These are phyloP conservation scores for Myrmecophaga tridactyla DNA, from an alignment of 2,113 vertebrate genomes.

Conservation along the genomic window DNA sequence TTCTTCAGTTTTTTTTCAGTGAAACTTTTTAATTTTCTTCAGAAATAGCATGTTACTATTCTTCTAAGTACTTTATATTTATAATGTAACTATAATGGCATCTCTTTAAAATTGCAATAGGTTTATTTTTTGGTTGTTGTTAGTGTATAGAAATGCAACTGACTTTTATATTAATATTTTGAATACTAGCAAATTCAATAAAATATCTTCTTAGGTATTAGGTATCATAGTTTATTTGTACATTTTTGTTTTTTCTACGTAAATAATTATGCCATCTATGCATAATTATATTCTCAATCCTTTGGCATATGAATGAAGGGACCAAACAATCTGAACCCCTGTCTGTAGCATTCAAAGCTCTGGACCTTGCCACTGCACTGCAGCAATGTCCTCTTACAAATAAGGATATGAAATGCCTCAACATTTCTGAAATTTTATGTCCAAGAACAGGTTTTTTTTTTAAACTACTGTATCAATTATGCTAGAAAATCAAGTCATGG, in stretches of 20 bases:
- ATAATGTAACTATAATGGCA: neutral
- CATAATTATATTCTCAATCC: neutral
- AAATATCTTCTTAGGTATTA: neutral
- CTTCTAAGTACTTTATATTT: neutral
- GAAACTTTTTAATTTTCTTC: neutral
- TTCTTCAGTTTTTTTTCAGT: neutral
- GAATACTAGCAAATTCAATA: neutral
- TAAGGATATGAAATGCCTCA: neutral
- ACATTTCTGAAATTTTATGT: neutral
- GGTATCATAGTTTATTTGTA: conserved; percentile 18
- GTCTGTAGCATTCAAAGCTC: neutral
- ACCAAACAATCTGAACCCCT: neutral
- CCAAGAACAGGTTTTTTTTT: neutral
- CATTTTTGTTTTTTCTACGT: neutral
- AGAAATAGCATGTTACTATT: neutral
- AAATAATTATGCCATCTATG: neutral
- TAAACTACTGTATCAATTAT: neutral
- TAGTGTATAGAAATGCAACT: neutral
- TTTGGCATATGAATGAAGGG: neutral
- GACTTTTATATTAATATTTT: neutral
- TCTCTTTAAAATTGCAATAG: neutral
- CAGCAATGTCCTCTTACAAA: neutral
- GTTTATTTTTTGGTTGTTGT: neutral
- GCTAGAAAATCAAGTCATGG: neutral
- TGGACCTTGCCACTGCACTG: neutral